These are phyloP conservation scores for Matsumurasca onukii DNA, from an alignment of 1,140 invertebrate genomes.

Conservation along the genomic window DNA sequence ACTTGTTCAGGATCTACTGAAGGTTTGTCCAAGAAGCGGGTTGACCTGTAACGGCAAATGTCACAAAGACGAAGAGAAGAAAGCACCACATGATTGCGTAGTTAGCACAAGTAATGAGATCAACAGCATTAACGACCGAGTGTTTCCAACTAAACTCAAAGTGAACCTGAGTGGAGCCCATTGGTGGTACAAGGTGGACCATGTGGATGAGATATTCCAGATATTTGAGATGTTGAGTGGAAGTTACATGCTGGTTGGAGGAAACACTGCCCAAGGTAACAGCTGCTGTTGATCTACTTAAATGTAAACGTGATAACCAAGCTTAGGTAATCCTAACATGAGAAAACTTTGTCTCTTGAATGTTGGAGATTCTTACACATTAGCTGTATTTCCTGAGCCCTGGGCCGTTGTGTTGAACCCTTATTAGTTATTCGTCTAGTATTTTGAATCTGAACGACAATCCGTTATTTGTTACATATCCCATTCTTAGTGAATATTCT, in stretches of 20 bases:
- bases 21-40: conserved; percentile 11
- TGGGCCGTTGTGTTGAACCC: not conserved
- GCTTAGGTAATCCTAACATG: not conserved
- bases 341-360: not conserved
- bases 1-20: conserved; percentile 12
- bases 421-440: not conserved
- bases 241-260: not conserved
- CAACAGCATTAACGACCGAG: not conserved
- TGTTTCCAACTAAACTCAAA: not conserved
- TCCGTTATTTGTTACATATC: not conserved
- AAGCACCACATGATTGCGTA: conserved; percentile 1
- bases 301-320: not conserved
- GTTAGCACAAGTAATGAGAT: not conserved
- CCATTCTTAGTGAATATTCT: not conserved
- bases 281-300: not conserved
- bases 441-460: not conserved
- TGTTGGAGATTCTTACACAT: not conserved
- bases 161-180: not conserved
- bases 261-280: conserved; percentile 23
- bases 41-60: not conserved
- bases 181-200: conserved; percentile 15
- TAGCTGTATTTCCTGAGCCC: not conserved
- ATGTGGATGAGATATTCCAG: conserved; percentile 16
- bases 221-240: conserved; percentile 21
- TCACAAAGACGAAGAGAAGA: not conserved